A percentile compares a stretch with the other conserved stretches of the same genome.
These are phyloP conservation scores for Salarias fasciatus DNA, from an alignment of 2,797 vertebrate genomes.

Conservation along the genomic window DNA sequence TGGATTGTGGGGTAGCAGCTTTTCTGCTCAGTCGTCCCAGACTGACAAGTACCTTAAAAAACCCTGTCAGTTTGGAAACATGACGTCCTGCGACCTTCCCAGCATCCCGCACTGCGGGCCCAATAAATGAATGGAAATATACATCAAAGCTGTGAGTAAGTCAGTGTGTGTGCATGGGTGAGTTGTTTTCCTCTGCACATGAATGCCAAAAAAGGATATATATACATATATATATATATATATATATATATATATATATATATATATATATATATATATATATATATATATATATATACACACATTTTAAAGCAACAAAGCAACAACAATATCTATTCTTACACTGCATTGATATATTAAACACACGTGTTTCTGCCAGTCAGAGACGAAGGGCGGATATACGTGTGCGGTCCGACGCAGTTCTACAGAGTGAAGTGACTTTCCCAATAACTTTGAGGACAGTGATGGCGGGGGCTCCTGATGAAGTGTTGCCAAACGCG, in stretches of 20 bases:
- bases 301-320: too few relatives aligned
- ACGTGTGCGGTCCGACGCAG: neutral
- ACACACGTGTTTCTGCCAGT: too few relatives aligned
- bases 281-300: too few relatives aligned
- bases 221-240: slow-evolving; percentile 16
- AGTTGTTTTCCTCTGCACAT: slow-evolving; percentile 6
- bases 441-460: slow-evolving; percentile 61
- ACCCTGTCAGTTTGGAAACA: slow-evolving; percentile 75
- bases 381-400: too few relatives aligned
- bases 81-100: slow-evolving; percentile 56
- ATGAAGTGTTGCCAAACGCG: slow-evolving; percentile 57
- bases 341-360: too few relatives aligned
- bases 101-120: slow-evolving; percentile 7
- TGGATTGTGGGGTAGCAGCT: slow-evolving; percentile 58
- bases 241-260: slow-evolving; percentile 14
- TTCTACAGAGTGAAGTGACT: slow-evolving; percentile 49
- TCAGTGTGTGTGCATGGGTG: slow-evolving; percentile 15
- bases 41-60: slow-evolving; percentile 80
- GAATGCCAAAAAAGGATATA: slow-evolving; percentile 15
- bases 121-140: slow-evolving; percentile 50
- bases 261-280: neutral
- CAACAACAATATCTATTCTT: too few relatives aligned
- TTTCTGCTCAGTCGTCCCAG: slow-evolving; percentile 74
- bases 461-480: slow-evolving; percentile 17
- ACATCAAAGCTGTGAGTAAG: slow-evolving; percentile 28